phyloP scores from a whole-genome alignment of 2,888 invertebrate genomes.

The Hydriomena furcata region DNA sequence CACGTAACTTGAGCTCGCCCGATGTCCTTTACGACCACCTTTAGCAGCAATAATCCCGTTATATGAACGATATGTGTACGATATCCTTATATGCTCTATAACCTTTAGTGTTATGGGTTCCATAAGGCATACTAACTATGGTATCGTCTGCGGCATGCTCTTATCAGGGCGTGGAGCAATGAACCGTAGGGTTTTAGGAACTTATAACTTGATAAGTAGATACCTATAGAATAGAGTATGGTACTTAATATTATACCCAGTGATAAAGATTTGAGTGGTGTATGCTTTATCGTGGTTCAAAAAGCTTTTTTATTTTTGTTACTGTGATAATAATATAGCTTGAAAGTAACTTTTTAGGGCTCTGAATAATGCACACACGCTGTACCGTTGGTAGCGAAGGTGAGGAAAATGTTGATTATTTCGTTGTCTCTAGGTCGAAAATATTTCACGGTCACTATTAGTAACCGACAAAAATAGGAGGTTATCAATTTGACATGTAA shows the following conservation, averaged over 20 bases:
- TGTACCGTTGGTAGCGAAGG: too few relatives aligned
- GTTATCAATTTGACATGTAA: too few relatives aligned
- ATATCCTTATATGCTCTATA: conserved; percentile 1
- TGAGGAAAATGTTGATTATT: too few relatives aligned
- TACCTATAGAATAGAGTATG: too few relatives aligned
- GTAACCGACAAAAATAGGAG: too few relatives aligned
- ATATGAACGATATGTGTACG: neutral
- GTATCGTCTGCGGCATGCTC: neutral
- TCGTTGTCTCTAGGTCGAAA: too few relatives aligned
- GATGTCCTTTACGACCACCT: conserved; percentile 1
- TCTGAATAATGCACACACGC: too few relatives aligned
- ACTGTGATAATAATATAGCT: too few relatives aligned
- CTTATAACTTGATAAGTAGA: neutral
- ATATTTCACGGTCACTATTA: too few relatives aligned
- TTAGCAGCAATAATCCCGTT: conserved; percentile 5
- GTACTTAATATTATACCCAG: neutral
- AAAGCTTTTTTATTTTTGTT: neutral
- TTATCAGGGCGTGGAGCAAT: conserved; percentile 15
- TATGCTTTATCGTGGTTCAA: conserved; percentile 5
- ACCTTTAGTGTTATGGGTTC: conserved; percentile 9
- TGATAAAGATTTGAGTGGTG: conserved; percentile 12
- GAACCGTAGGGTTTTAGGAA: neutral
- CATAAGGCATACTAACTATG: conserved; percentile 4
- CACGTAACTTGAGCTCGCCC: neutral
- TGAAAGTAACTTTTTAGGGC: too few relatives aligned